Base-by-base conservation (phyloP, 2,888 invertebrate genomes). In the Diaperis boleti region DNA sequence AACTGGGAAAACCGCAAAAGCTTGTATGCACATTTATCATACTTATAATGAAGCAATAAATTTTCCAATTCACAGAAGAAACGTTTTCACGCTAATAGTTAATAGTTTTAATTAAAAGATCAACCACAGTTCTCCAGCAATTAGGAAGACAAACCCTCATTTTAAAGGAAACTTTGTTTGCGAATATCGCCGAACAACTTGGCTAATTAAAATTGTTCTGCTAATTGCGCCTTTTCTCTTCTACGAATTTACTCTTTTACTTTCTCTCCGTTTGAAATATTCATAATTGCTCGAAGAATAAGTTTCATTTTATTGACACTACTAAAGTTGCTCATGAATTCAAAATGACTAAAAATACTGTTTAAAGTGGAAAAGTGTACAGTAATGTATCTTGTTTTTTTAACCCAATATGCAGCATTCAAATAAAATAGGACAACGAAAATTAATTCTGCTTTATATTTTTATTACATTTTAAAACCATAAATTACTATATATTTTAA, bases 181-280 rank as follows among this genome's bases (percentile, higher is more conserved):
- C 68, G 62, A 60, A 69, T 68, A 70, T 67, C 62, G 62, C 56
- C 61, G 69, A 66, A 69, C 67, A 63, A 65, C 64, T 66, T 60
- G 65, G 61, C 68, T 71, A 71, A 71, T 71, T 71, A 69, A 71
- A 71, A 71, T 68, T 71, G 71, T 68, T 69, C 66, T 62, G 62
- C 68, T 69, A 71, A 69, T 71, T 71, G 64, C 69, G 62, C 64
- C 66, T 66, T 66, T 67, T 57, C 62, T 62, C 39, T 39, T 62
- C 50, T 62, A 18, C 26, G 52, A 60, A 60, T 60, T 44, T 57
- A 45, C 33, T 45, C 26, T 20, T 42, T 42, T 52, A 52, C 44
- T 52, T 60, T 50, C 44, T 26, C 52, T 42, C 41, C 35, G 57
- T 57, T 37, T 49, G 20, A 59, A 59, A 59, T 49, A 59, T 59